These are phyloP conservation scores for Ophthalmolycus amberensis DNA, from an alignment of 2,113 vertebrate genomes.

Conservation along the genomic window DNA sequence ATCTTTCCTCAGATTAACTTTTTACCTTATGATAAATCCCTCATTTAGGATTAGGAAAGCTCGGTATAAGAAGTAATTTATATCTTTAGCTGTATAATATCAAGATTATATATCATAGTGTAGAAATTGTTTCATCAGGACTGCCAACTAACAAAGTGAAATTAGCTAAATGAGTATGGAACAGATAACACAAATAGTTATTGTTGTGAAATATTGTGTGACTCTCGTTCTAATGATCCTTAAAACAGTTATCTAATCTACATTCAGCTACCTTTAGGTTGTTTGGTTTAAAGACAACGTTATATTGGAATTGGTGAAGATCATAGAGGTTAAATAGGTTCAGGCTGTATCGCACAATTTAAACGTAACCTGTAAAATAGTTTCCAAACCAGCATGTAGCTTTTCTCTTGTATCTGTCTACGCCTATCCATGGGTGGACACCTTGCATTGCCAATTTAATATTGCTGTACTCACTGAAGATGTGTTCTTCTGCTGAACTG, in stretches of 20 bases:
- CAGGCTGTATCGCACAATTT: not conserved
- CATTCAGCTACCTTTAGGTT: not conserved
- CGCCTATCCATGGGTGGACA: not conserved
- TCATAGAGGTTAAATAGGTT: not conserved
- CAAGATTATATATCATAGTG: not conserved
- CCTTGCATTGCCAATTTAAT: not conserved
- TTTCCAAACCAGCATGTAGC: conserved; percentile 4
- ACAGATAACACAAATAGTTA: not conserved
- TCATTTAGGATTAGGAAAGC: conserved; percentile 9
- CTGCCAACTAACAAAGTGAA: not conserved
- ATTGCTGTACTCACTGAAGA: not conserved
- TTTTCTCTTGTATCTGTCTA: not conserved
- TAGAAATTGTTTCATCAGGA: not conserved
- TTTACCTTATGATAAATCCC: not conserved
- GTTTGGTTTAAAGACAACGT: not conserved
- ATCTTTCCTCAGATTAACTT: conserved; percentile 21
- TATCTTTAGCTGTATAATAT: not conserved
- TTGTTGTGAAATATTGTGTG: not conserved
- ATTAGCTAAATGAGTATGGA: not conserved
- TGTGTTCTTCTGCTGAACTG: not conserved
- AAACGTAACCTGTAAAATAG: conserved; percentile 12
- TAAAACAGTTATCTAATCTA: not conserved
- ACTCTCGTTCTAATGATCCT: not conserved
- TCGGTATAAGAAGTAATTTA: not conserved
- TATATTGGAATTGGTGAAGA: not conserved